phyloP scores from a whole-genome alignment of 1,140 invertebrate species.

The Achroia grisella region DNA sequence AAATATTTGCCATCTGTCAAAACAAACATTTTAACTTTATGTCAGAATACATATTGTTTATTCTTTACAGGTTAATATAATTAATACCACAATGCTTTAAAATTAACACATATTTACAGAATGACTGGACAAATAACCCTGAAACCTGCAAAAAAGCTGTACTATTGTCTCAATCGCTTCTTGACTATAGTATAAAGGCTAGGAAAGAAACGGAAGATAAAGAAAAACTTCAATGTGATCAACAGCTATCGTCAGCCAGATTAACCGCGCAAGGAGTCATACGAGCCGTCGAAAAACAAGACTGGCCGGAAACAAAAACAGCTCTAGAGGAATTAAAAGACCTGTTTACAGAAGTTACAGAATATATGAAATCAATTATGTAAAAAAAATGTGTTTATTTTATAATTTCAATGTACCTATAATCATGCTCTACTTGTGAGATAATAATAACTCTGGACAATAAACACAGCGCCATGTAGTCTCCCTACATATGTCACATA shows the following conservation, averaged over 20 bases:
- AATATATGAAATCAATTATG: slow-evolving; percentile 64
- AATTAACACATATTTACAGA: slow-evolving; percentile 51
- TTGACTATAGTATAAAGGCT: slow-evolving; percentile 53
- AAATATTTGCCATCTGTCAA: too few relatives aligned
- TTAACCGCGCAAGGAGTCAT: slow-evolving; percentile 74
- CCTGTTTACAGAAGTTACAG: slow-evolving; percentile 47
- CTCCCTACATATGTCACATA: too few relatives aligned
- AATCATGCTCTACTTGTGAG: too few relatives aligned
- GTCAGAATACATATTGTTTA: too few relatives aligned
- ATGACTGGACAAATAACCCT: slow-evolving; percentile 76
- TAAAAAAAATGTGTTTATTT: slow-evolving; percentile 15
- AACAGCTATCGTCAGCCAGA: slow-evolving; percentile 76
- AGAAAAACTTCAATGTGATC: slow-evolving; percentile 75
- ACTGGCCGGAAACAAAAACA: slow-evolving; percentile 53
- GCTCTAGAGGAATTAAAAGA: slow-evolving; percentile 35
- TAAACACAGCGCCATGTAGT: too few relatives aligned
- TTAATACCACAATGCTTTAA: too few relatives aligned
- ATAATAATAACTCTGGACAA: too few relatives aligned
- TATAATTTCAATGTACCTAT: too few relatives aligned
- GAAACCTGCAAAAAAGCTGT: slow-evolving; percentile 66
- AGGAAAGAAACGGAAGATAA: slow-evolving; percentile 61
- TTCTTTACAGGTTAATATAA: too few relatives aligned
- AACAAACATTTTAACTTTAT: too few relatives aligned
- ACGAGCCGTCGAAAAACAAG: slow-evolving; percentile 67
- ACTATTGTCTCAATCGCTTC: slow-evolving; percentile 38